Base-by-base conservation (phyloP, 2,113 vertebrate genomes). In the Collichthys lucidus region DNA sequence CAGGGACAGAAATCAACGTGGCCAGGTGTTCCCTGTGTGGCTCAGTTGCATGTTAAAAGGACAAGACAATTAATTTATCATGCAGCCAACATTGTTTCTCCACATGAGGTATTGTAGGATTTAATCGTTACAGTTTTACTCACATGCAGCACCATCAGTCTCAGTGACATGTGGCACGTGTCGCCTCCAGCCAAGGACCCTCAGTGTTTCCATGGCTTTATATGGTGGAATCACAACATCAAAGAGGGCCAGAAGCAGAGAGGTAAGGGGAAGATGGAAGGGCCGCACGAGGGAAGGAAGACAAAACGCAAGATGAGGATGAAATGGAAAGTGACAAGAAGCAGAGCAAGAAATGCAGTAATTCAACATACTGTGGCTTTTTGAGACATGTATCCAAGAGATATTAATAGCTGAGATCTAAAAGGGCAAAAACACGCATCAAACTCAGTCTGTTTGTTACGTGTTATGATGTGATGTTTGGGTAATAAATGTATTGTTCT, bases 221-320 rank as follows among this genome's bases (percentile, higher is more conserved):
- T 90, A 86, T 80, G 84, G 79, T 42, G 68, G 76, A 69, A 57
- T 71, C 63, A 46, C 55, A 53, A 69, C 66, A 66, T 82, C 67
- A 74, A 74, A 68, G 75, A 11, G 22, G 73, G 67, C 31, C 79
- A 69, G 50, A 64, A 26, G 19, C 49, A 15, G 50, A 59, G 63
- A 72, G 59, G 66, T 52, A 53, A 29, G 49, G 26, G 47, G 69
- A 60, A 24, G 59, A 56, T 4, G 57, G 12, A 29, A 24, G 17
- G 44, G 3, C 14, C 24, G 20, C 11, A 8, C 4, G 29, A 0
- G 5, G 47, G 26, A 14, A 29, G 22, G 59, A 53, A 77, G 75
- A 74, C n/a, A 6, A 73, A 42, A 50, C 4, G 53, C 55, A 20
- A 65, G 56, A 74, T 17, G 49, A 63, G 24, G 60, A 60, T 66